Evolutionary conservation across 2,113 vertebrate genomes (phyloP).

Genomic region (Andinoacara biseriatus): DNA sequence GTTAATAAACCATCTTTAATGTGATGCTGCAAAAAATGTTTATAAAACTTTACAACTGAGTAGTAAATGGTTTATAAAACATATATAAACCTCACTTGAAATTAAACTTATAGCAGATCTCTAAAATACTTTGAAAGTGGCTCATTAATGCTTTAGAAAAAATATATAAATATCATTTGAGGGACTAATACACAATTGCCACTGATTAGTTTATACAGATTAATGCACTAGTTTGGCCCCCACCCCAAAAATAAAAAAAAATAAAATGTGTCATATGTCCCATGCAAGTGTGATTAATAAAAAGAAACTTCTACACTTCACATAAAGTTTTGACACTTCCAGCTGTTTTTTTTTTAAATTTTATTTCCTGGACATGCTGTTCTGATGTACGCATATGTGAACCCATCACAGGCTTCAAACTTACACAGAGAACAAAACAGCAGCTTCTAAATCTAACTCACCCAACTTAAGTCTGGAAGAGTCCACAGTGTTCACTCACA

Average conservation of each 20-base stretch:
- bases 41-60: neutral
- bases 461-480: neutral
- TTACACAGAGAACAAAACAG: neutral
- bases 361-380: neutral
- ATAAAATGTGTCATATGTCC: neutral
- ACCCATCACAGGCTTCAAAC: neutral
- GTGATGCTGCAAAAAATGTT: neutral
- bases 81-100: no score
- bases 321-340: neutral
- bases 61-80: neutral
- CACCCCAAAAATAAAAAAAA: no score
- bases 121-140: no score
- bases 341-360: neutral
- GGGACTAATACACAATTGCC: neutral
- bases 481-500: neutral
- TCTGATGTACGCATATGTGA: fast-evolving
- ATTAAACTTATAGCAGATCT: no score
- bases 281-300: neutral
- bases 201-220: neutral
- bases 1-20: neutral
- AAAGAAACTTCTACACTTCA: fast-evolving
- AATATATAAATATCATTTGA: neutral
- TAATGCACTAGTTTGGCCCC: neutral
- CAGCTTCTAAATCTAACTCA: neutral
- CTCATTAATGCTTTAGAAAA: neutral